phyloP scores from a whole-genome alignment of 2,797 vertebrate species.

The Poeciliopsis infans region DNA sequence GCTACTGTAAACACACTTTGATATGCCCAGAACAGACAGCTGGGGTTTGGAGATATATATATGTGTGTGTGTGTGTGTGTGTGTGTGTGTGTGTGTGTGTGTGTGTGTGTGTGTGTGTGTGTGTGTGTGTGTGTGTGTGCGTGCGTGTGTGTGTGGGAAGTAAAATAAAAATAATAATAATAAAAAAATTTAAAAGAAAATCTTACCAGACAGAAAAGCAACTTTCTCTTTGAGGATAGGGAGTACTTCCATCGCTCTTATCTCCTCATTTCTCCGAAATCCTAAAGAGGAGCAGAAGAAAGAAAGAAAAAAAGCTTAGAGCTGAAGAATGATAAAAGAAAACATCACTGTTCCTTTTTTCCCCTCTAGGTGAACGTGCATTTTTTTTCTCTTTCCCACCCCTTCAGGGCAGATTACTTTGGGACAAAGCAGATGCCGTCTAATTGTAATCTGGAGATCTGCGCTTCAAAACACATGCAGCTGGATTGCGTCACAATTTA shows the following conservation, averaged over 20 bases:
- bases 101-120: too few species aligned
- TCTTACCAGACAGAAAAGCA: slow-evolving; percentile 93
- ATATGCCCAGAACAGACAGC: slow-evolving; percentile 22
- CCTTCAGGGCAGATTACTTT: slow-evolving; percentile 33
- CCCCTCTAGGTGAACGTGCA: neutral
- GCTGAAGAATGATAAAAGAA: neutral
- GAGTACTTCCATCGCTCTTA: slow-evolving; percentile 98
- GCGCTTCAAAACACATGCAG: slow-evolving; percentile 17
- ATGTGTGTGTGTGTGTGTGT: neutral
- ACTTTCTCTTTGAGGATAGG: slow-evolving; percentile 99
- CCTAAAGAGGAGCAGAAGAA: slow-evolving; percentile 76
- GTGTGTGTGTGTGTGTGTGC: too few species aligned
- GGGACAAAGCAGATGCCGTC: slow-evolving; percentile 37
- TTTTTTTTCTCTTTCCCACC: neutral
- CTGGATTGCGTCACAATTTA: slow-evolving; percentile 21
- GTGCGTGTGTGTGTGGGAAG: neutral
- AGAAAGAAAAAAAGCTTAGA: neutral
- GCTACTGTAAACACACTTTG: slow-evolving; percentile 18
- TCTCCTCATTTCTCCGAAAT: slow-evolving; percentile 96
- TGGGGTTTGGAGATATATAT: slow-evolving; percentile 1
- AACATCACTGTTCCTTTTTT: neutral
- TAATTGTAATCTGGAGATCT: slow-evolving; percentile 41
- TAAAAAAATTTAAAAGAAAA: neutral
- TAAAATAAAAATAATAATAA: neutral
- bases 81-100: too few species aligned